Base-by-base conservation (phyloP, 2,113 vertebrate genomes). In the Corvus hawaiiensis region DNA sequence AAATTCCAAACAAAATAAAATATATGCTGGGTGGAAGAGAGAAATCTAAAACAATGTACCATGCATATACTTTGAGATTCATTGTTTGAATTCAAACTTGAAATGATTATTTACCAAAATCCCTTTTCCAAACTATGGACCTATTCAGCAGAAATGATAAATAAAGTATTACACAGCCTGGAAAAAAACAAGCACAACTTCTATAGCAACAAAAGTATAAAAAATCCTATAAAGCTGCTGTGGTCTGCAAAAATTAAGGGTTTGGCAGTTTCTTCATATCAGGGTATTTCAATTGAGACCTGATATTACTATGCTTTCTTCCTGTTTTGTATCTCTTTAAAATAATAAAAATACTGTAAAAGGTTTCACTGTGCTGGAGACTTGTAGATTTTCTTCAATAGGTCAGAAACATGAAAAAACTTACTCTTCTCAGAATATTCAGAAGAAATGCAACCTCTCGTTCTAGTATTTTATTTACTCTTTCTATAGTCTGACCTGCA, bases 121-220 rank as follows among this genome's bases (percentile, higher is more conserved):
- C 64, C 71, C 77, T 84, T 95, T 94, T 90, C 77, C 95, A 94
- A 89, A 93, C 75, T 78, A 39, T 5, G 76, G 62, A 82, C 96
- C 96, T 98, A 98, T 98, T 98, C 97, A 98, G 98, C 98, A 98
- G 97, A 98, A 82, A 96, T 69, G 1, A 79, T 72, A 93, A 67
- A 84, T n/a, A 43, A 46, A 85, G 8, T 78, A 59, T 28, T 84
- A n/a, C 4, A 52, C 21, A 85, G 66, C 58, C 59, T 39, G 20
- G 32, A 64, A 83, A 69, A 74, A 82, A 66, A 62, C 13, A 84
- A 94, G 75, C 32, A 16, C 46, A 72, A 43, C 30, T 67, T 87
- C 52, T 68, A 33, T 0, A 72, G 55, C 22, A 27, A 44, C n/a
- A 78, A 18, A 77, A 55, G 4, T 67, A 58, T 1, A 83, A 68